phyloP scores from a whole-genome alignment of 2,888 invertebrate species.

The Venusia cambrica region DNA sequence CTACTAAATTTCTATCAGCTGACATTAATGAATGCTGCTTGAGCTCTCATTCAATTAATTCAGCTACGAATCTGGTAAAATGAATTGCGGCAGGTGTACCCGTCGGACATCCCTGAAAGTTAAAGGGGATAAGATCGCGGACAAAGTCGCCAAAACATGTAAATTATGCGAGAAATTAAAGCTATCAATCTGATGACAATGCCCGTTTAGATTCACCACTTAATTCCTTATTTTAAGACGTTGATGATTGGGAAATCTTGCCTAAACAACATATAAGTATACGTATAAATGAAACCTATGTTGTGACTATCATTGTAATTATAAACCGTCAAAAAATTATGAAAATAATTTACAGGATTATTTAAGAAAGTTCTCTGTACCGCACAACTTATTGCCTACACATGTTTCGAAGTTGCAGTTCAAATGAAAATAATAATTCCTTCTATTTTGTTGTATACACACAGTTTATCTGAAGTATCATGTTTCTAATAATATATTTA shows the following conservation, averaged over 20 bases:
- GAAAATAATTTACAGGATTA: too few species aligned
- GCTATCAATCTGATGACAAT: conserved; percentile 12
- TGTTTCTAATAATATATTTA: conserved; percentile 4
- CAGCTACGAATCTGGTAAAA: conserved; percentile 31
- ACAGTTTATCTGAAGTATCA: too few species aligned
- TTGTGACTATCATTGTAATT: too few species aligned
- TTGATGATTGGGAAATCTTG: too few species aligned
- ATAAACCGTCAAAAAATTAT: too few species aligned
- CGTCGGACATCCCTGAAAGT: conserved; percentile 14
- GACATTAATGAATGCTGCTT: conserved; percentile 23
- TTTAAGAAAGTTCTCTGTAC: too few species aligned
- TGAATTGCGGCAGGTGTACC: conserved; percentile 31
- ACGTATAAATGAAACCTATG: neutral
- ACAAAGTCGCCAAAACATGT: conserved; percentile 14
- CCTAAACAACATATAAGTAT: too few species aligned
- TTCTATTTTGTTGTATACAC: too few species aligned
- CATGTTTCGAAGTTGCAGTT: too few species aligned
- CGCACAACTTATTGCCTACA: too few species aligned
- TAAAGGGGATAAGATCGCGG: conserved; percentile 3
- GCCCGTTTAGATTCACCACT: neutral
- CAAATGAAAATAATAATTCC: too few species aligned
- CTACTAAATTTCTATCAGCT: conserved; percentile 7
- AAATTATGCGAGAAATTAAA: conserved; percentile 14
- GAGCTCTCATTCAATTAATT: conserved; percentile 16
- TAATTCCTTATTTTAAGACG: conserved; percentile 1